Conservation (phyloP, 1,140 invertebrate genomes). For the Chironomus striatipennis region DNA sequence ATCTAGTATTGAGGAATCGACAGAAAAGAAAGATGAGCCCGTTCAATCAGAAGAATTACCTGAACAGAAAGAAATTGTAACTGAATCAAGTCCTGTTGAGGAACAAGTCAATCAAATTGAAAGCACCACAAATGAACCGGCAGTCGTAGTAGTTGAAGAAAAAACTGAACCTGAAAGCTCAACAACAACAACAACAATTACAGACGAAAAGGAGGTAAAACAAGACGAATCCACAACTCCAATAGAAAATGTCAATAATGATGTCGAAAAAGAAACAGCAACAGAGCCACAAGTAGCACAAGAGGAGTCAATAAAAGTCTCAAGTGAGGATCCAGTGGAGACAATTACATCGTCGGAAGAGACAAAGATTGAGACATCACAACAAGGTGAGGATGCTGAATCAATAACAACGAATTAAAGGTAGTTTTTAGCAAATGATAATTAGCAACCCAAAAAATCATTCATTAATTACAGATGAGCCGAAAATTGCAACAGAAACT, state of each 20-base stretch:
- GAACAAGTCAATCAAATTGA: neutral
- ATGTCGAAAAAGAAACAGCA: neutral
- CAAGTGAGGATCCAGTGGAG: neutral
- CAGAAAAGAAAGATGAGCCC: neutral
- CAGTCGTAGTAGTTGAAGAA: neutral
- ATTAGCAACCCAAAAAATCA: neutral
- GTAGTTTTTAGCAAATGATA: neutral
- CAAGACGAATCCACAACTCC: neutral
- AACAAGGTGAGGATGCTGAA: neutral
- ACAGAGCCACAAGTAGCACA: neutral
- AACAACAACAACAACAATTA: neutral
- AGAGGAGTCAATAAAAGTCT: neutral
- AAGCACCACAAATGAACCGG: neutral
- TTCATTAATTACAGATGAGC: conserved; percentile 16
- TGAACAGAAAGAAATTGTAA: neutral
- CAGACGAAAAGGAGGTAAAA: too few species aligned
- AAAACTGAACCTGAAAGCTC: neutral
- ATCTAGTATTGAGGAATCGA: neutral
- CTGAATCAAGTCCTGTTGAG: neutral
- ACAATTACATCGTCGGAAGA: neutral
- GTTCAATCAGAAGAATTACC: neutral
- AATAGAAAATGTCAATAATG: neutral
- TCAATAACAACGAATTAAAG: conserved; percentile 14
- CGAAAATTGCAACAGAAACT: neutral
- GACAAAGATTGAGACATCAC: neutral